Evolutionary conservation across 2,797 vertebrate species (phyloP), one percentile per base, ranked within the genome.

Genomic region (Pteronotus mesoamericanus): DNA sequence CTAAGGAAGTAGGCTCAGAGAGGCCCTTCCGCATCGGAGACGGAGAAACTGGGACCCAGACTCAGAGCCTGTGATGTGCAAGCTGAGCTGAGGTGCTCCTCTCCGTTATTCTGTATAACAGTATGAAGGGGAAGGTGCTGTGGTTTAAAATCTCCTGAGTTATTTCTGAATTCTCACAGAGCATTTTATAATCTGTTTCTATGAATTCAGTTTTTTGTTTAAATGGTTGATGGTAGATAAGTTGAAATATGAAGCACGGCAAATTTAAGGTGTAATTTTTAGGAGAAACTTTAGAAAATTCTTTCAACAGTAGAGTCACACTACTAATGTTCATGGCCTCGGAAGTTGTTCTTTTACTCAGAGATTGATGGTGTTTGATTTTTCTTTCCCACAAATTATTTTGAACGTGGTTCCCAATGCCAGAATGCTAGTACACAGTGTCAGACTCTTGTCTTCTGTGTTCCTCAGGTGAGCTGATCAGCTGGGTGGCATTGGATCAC

Each of bases 391-490:
- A 0, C 12, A 15, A 39, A 0, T 24, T 69, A 1, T 19, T 55
- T 89, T 68, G 29, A 29, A 22, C 4, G 53, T 19, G 3, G 1
- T 0, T 14, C 6, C 3, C 11, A 53, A 10, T 29, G 0, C 18
- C 85, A 21, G 26, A 32, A 9, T 37, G 21, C 6, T 0, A 16
- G 4, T 4, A 0, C 3, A 3, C 18, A 51, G 32, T 16, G 14
- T 16, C 24, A 39, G 12, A 91, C 11, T 37, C 2, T 53, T 74
- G 12, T 53, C 86, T 86, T 61, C 83, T 55, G n/a, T 61, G 24
- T 71, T 80, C 1, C 18, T 6, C 97, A 99, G 99, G 99, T 64
- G 99, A 99, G 97, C 98, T 99, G 51, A 98, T 99, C 95, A 99
- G 98, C 97, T 99, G 99, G 99, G 98, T 98, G 87, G 99, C 99